Base-by-base conservation (phyloP, 2,888 invertebrate species). In the Chelonus formosanus region DNA sequence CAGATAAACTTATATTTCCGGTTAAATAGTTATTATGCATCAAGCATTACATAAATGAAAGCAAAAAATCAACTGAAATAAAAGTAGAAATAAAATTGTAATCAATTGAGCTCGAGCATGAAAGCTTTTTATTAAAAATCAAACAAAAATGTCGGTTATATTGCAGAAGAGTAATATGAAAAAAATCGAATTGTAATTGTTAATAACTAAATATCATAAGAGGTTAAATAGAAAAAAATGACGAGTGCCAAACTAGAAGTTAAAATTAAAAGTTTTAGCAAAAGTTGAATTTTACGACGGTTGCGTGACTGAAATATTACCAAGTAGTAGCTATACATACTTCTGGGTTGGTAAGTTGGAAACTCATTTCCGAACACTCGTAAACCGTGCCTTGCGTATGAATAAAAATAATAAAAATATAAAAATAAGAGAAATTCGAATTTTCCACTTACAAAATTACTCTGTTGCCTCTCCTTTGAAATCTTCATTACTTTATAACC, bases 301-400 rank as follows among this genome's bases (percentile, higher is more conserved):
- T 63, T 63, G 54, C 62, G 62, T 63, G 62, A 63, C 62, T 63
- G 5, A 44, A 63, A 63, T 63, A 55, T 63, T 36, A 54, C n/a
- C 47, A 47, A 10, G 36, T 48, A 48, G 48, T 48, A 35, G 54
- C 35, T 43, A 54, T 48, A 20, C 6, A 48, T 20, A 48, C 5
- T 48, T 3, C 5, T 20, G 10, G 32, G 53, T 35, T 44, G 40
- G 40, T 47, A 48, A 40, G 36, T 62, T 54, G 44, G 20, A 54
- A 62, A 62, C 53, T 53, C 53, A 54, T 62, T 62, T 54, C 44
- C 53, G 34, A 62, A 62, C 61, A 62, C 53, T 54, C 53, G 45
- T 20, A 62, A 62, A 62, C 53, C 53, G 53, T 53, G 54, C 54
- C 4, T 34, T 47, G 54, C 53, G 10, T 54, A 62, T 20, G 20